Conservation (phyloP, 2,797 vertebrate species). For the Pristis pectinata region DNA sequence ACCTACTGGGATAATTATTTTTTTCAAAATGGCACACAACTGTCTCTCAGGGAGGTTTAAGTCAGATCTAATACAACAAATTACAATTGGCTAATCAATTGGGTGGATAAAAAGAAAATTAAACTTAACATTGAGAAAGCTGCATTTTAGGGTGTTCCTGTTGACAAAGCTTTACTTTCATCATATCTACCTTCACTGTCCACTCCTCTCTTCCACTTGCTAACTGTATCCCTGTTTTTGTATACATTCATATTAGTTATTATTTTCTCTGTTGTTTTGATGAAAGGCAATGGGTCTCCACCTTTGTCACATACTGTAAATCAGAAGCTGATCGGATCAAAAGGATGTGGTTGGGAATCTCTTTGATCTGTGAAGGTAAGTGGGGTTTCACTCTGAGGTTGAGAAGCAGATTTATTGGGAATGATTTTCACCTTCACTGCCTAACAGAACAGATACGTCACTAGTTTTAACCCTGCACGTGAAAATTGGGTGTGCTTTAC, state of each 20-base stretch:
- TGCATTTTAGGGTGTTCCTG: background rate
- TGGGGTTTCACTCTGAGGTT: background rate
- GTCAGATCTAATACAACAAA: background rate
- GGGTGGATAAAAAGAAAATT: background rate
- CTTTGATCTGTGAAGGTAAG: background rate
- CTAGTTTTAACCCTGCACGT: background rate
- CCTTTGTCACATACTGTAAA: background rate
- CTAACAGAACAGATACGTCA: background rate
- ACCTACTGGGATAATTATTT: slow-evolving; percentile 21
- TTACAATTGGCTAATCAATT: background rate
- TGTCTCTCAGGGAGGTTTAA: background rate
- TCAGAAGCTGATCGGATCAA: background rate
- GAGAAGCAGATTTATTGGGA: background rate
- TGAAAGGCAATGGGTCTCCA: background rate
- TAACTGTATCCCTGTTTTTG: background rate
- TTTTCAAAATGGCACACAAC: background rate
- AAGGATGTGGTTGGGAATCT: background rate
- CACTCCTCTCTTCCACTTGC: background rate
- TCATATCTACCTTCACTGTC: background rate
- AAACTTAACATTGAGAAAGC: background rate
- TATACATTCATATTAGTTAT: background rate
- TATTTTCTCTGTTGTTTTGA: background rate
- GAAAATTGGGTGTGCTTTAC: too few species aligned
- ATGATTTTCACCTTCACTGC: background rate
- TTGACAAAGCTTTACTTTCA: background rate